These are phyloP conservation scores for Caenorhabditis sp. DNA, from an alignment of 2,888 invertebrate genomes.

Conservation along the genomic window DNA sequence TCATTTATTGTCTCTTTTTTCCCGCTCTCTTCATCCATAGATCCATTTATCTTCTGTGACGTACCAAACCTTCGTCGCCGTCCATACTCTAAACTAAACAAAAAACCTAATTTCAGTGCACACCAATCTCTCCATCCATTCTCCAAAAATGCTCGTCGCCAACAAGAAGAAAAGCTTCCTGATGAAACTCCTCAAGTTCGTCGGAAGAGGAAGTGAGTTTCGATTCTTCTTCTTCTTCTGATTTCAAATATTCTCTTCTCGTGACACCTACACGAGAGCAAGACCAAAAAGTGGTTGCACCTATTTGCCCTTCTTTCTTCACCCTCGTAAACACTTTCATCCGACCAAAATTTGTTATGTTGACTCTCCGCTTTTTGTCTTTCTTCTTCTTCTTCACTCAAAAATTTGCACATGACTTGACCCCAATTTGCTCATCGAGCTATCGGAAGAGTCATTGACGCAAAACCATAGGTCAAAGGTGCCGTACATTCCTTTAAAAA, in stretches of 20 bases:
- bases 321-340: constrained; percentile 29
- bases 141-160: constrained; percentile 50
- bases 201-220: constrained; percentile 72
- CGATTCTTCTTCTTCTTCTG: background rate
- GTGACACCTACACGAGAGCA: constrained; percentile 27
- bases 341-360: constrained; percentile 51
- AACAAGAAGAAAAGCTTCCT: constrained; percentile 67
- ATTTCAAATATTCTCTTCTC: constrained; percentile 26
- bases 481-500: too few relatives aligned
- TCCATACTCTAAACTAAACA: constrained; percentile 13
- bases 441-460: constrained; percentile 18
- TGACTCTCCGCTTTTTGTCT: constrained; percentile 33
- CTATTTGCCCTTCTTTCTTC: constrained; percentile 49
- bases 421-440: constrained; percentile 42
- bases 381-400: constrained; percentile 20
- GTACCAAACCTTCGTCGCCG: constrained; percentile 5
- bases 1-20: constrained; percentile 39
- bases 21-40: constrained; percentile 1
- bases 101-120: constrained; percentile 48
- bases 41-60: constrained; percentile 49
- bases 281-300: constrained; percentile 52
- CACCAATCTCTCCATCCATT: constrained; percentile 16
- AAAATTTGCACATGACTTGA: constrained; percentile 48
- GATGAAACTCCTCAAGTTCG: constrained; percentile 70
- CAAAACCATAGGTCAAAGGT: constrained; percentile 12